Percentiles rank a stretch among this genome's conserved stretches.
Evolutionary conservation across 2,888 invertebrate species (phyloP).

Genomic region (Nezara viridula): DNA sequence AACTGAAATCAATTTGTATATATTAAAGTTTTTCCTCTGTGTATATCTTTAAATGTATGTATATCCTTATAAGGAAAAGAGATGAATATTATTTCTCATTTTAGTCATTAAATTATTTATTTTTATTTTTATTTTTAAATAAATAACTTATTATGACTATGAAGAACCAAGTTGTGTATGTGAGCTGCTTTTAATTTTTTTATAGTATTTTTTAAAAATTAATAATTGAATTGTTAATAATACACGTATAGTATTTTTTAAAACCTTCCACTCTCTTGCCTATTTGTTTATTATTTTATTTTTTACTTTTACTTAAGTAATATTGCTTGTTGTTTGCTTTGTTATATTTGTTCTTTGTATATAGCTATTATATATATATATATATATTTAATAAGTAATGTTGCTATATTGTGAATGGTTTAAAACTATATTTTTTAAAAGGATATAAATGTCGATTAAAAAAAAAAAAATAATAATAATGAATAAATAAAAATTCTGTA

Average conservation of each 20-base stretch:
- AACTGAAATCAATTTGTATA: background rate
- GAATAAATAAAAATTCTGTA: background rate
- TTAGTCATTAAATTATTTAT: slow-evolving; percentile 48
- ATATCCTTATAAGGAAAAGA: slow-evolving; percentile 7
- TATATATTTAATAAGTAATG: slow-evolving; percentile 18
- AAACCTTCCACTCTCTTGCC: slow-evolving; percentile 38
- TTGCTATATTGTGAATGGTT: slow-evolving; percentile 38
- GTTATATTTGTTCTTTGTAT: slow-evolving; percentile 45
- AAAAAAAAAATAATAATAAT: background rate
- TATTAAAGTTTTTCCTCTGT: background rate
- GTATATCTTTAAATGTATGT: background rate
- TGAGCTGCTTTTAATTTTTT: background rate
- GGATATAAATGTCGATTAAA: background rate
- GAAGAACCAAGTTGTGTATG: background rate
- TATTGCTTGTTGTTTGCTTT: slow-evolving; percentile 28
- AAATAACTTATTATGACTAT: slow-evolving; percentile 6
- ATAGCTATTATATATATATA: slow-evolving; percentile 40
- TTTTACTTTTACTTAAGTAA: slow-evolving; percentile 4
- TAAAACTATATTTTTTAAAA: slow-evolving; percentile 42
- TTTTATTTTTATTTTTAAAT: slow-evolving; percentile 18
- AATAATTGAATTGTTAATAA: slow-evolving; percentile 3
- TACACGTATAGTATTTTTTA: slow-evolving; percentile 29
- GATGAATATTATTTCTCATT: background rate
- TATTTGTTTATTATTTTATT: background rate
- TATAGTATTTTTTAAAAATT: background rate